Evolutionary conservation across 2,888 invertebrate genomes (phyloP).

Genomic region (Drosophila anomelani): DNA sequence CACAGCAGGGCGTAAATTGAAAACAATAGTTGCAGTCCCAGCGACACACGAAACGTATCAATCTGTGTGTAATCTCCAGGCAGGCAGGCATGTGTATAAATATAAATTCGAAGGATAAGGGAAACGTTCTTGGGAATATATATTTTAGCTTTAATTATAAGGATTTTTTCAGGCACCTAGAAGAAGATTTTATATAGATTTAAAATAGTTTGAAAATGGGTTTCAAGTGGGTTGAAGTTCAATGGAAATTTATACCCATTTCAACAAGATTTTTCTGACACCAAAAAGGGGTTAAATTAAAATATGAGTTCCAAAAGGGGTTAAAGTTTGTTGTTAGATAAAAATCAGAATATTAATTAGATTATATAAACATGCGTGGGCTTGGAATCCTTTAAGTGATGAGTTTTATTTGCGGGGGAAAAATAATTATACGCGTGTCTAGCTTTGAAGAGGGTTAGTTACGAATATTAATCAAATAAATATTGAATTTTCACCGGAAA

Average conservation of each 20-base stretch:
- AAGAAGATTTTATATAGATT: not conserved
- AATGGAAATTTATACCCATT: not conserved
- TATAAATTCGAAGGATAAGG: constrained; percentile 12
- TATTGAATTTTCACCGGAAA: not conserved
- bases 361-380: not conserved
- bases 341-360: constrained; percentile 11
- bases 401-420: not conserved
- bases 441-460: not conserved
- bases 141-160: not conserved
- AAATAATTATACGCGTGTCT: constrained; percentile 3
- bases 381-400: not conserved
- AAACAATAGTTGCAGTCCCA: constrained; percentile 53
- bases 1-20: constrained; percentile 54
- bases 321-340: not conserved
- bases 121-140: not conserved
- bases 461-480: not conserved
- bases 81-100: constrained; percentile 12
- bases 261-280: not conserved
- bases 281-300: no score
- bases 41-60: constrained; percentile 50
- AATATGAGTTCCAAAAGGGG: no score
- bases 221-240: not conserved
- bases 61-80: constrained; percentile 41
- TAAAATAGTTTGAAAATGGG: not conserved
- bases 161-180: not conserved